These are phyloP conservation scores for Potamarius usumacintae DNA, from an alignment of 2,113 vertebrate genomes.

Conservation along the genomic window DNA sequence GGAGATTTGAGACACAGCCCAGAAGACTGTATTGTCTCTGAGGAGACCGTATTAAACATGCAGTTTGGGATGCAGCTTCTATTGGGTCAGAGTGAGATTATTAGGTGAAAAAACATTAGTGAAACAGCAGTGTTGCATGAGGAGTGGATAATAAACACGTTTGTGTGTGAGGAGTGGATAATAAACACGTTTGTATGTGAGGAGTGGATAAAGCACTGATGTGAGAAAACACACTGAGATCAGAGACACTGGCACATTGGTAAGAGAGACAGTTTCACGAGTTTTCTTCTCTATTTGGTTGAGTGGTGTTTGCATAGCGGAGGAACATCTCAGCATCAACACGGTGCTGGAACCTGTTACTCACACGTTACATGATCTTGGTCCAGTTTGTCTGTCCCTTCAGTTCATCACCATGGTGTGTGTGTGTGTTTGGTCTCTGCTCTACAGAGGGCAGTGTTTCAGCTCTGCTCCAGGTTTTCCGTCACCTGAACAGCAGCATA, in stretches of 20 bases:
- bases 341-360: neutral
- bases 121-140: neutral
- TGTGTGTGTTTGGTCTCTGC: constrained; percentile 70
- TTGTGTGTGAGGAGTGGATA: neutral
- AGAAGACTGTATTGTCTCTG: too few species aligned
- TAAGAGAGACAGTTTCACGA: neutral
- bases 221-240: neutral
- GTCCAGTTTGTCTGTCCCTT: constrained; percentile 65
- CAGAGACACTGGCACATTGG: neutral
- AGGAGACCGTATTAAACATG: neutral
- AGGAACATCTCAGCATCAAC: neutral
- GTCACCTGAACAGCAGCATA: constrained; percentile 81
- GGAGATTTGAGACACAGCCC: neutral
- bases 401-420: constrained; percentile 51
- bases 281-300: constrained; percentile 13
- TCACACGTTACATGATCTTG: constrained; percentile 53
- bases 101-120: neutral
- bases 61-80: neutral
- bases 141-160: neutral
- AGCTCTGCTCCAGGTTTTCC: constrained; percentile 81
- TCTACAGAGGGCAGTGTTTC: constrained; percentile 54
- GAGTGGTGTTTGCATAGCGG: constrained; percentile 43
- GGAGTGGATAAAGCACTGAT: neutral
- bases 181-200: neutral
- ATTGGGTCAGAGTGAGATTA: neutral